Percentiles rank a stretch among this genome's conserved stretches.
Evolutionary conservation across 1,140 invertebrate species (phyloP).

Genomic region (Centruroides sculpturatus): DNA sequence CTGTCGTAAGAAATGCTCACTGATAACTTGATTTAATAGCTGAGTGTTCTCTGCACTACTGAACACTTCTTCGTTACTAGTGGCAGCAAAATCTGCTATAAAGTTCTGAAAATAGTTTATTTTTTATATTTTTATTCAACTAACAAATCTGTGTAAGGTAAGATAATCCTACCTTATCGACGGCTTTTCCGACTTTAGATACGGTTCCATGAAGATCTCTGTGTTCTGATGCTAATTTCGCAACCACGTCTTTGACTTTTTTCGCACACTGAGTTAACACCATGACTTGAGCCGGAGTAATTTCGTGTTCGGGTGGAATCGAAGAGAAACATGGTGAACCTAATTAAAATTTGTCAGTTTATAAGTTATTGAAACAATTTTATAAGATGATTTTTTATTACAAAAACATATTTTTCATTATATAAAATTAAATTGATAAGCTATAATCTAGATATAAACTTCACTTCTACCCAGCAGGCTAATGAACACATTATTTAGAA

Average conservation of each 20-base stretch:
- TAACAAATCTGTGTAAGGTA: neutral
- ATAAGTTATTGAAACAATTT: too few species aligned
- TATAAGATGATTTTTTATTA: too few species aligned
- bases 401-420: too few species aligned
- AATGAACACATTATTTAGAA: too few species aligned
- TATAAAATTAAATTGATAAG: too few species aligned
- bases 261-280: slow-evolving; percentile 26
- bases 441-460: too few species aligned
- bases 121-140: neutral
- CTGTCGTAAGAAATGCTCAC: slow-evolving; percentile 88
- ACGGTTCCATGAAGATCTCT: slow-evolving; percentile 71
- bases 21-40: slow-evolving; percentile 85
- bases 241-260: slow-evolving; percentile 23
- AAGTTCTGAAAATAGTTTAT: slow-evolving; percentile 54
- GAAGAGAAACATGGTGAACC: neutral
- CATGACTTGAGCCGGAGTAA: slow-evolving; percentile 23
- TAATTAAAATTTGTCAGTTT: neutral
- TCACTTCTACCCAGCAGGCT: too few species aligned
- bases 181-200: slow-evolving; percentile 90
- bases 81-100: slow-evolving; percentile 75
- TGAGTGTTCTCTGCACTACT: slow-evolving; percentile 57
- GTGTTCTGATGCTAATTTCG: slow-evolving; percentile 53
- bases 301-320: slow-evolving; percentile 19
- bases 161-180: slow-evolving; percentile 47
- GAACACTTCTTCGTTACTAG: slow-evolving; percentile 72